Base-by-base conservation (phyloP, 2,888 invertebrate species). In the Idaea dimidiata region DNA sequence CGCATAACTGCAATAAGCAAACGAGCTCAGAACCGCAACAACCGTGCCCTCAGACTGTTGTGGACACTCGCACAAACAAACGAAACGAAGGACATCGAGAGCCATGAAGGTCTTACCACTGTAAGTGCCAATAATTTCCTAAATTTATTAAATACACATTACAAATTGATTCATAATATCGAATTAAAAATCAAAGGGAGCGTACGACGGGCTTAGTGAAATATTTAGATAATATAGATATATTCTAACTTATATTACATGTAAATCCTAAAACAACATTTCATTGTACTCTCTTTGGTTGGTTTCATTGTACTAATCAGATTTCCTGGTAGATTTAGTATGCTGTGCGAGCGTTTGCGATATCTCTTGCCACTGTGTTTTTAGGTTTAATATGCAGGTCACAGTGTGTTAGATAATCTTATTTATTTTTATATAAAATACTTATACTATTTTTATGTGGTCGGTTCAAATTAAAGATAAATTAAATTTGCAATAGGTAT, bases 31-130 rank as follows among this genome's bases (percentile, higher is more conserved):
- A 43, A 80, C 71, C 90, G 91, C 85, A 89, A 81, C 85, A 84
- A 83, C 80, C 84, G 88, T 85, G 87, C 87, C 87, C 86, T 80
- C 88, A 85, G 88, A 78, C 75, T 83, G 82, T 78, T 78, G 83
- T 81, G 82, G 86, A 91, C 91, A 82, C 83, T 81, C 81, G 74
- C 72, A 80, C 43, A 43, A 3, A 43, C 43, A 3, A 43, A 43
- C 43, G 10, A 43, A 43, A 43, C 43, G 43, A 14, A 43, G 14
- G 8, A 43, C 5, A 43, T 8, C 43, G 14, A 43, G 14, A 43
- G 43, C 8, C 43, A 43, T 43, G 43, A 43, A 43, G 43, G 10
- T 43, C 10, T 43, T 43, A 14, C 43, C 43, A 7, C 43, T 43
- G 43, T 43, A 43, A 43, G 43, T 43, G 10, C 43, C 10, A 43